These are phyloP conservation scores for Struthidea cinerea DNA, from an alignment of 2,113 vertebrate species.

Conservation along the genomic window DNA sequence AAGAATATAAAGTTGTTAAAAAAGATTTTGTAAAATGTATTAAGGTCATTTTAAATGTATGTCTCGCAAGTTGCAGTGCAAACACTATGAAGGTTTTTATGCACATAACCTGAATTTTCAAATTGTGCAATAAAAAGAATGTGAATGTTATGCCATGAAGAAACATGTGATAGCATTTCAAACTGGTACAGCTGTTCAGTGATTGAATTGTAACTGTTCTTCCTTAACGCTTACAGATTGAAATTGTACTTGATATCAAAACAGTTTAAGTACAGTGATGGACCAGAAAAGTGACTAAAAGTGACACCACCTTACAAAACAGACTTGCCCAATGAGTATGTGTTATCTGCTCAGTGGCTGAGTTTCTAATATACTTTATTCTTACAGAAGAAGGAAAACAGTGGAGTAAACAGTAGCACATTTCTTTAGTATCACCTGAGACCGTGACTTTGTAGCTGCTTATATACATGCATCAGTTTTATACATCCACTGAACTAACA, in stretches of 20 bases:
- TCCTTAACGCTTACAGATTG: constrained; percentile 22
- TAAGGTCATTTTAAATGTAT: constrained; percentile 72
- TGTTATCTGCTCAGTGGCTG: background rate
- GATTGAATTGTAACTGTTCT: constrained; percentile 44
- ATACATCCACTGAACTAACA: background rate
- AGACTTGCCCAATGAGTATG: background rate
- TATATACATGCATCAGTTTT: background rate
- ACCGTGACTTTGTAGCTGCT: background rate
- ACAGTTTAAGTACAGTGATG: constrained; percentile 58
- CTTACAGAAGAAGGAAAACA: background rate
- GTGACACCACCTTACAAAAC: background rate
- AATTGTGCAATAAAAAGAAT: constrained; percentile 72
- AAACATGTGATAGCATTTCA: constrained; percentile 51
- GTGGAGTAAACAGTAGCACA: background rate
- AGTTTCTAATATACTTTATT: background rate
- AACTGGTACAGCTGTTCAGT: constrained; percentile 50
- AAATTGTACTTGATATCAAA: background rate
- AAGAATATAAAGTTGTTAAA: constrained; percentile 69
- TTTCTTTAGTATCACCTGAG: background rate
- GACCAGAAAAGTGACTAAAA: constrained; percentile 15
- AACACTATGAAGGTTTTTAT: constrained; percentile 66
- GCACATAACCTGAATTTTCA: constrained; percentile 57
- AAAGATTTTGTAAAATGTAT: constrained; percentile 78
- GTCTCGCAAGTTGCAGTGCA: constrained; percentile 62
- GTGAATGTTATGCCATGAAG: constrained; percentile 53